A percentile compares a stretch with the other conserved stretches of the same genome.
Evolutionary conservation across 1,140 invertebrate species (phyloP).

Genomic region (Parapsyche elsis): DNA sequence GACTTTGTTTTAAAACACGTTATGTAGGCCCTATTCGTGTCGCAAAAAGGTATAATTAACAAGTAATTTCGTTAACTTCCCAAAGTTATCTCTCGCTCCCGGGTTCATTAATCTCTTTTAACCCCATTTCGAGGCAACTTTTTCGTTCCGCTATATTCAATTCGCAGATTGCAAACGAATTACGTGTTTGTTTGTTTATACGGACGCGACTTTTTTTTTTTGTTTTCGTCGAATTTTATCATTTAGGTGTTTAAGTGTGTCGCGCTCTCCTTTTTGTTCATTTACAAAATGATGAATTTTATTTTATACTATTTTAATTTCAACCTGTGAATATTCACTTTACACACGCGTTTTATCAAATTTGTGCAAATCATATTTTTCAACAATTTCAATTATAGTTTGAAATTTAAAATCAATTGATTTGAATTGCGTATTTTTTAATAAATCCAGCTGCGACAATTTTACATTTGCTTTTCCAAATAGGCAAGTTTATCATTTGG

Average conservation of each 20-base stretch:
- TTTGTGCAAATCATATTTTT: no score
- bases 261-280: not conserved
- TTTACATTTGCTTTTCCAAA: no score
- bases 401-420: no score
- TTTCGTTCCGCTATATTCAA: slow-evolving; percentile 3
- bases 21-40: not conserved
- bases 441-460: no score
- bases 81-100: slow-evolving; percentile 7
- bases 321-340: no score
- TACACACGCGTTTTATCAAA: no score
- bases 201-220: not conserved
- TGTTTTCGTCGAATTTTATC: not conserved
- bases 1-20: not conserved
- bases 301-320: no score
- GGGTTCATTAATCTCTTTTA: slow-evolving; percentile 13
- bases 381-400: no score
- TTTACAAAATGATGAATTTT: not conserved
- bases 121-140: slow-evolving; percentile 7
- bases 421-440: no score
- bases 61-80: slow-evolving; percentile 4
- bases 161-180: slow-evolving; percentile 6
- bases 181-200: not conserved
- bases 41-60: slow-evolving; percentile 6
- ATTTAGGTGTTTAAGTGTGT: not conserved
- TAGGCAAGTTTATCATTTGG: no score